Conservation (phyloP, 2,888 invertebrate genomes). For the Microdon myrmicae region DNA sequence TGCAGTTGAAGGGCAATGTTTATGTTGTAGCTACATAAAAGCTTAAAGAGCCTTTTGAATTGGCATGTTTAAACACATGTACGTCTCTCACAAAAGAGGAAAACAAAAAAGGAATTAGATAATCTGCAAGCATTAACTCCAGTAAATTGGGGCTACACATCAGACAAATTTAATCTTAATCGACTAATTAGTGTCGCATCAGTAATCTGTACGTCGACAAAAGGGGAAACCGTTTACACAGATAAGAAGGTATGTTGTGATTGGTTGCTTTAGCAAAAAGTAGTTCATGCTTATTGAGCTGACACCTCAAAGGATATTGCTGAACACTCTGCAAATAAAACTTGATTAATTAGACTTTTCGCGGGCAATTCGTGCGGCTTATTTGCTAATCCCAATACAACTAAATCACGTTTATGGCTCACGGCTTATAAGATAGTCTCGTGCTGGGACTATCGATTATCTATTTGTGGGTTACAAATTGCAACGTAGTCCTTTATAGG, state of each 20-base stretch:
- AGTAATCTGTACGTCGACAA: conserved; percentile 29
- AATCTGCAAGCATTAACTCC: conserved; percentile 49
- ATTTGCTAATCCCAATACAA: no score
- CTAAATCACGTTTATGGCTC: no score
- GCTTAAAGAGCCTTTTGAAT: conserved; percentile 31
- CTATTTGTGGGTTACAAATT: no score
- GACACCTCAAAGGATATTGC: conserved; percentile 33
- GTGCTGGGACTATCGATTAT: no score
- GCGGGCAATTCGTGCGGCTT: no score
- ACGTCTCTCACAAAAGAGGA: conserved; percentile 4
- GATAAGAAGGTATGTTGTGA: conserved; percentile 20
- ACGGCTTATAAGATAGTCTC: no score
- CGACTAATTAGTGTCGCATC: conserved; percentile 44
- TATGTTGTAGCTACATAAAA: conserved; percentile 33
- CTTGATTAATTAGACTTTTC: conserved; percentile 33
- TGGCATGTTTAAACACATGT: conserved; percentile 6
- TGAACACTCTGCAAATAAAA: conserved; percentile 8
- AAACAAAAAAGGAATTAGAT: conserved; percentile 30
- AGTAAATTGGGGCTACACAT: conserved; percentile 47
- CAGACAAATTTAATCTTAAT: conserved; percentile 46
- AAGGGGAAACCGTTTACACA: no score
- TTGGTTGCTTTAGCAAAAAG: conserved; percentile 27
- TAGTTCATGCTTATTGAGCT: conserved; percentile 36
- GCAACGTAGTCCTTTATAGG: no score
- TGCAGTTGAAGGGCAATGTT: conserved; percentile 46